Conservation (phyloP, 2,113 vertebrate genomes). For the Podiceps cristatus region DNA sequence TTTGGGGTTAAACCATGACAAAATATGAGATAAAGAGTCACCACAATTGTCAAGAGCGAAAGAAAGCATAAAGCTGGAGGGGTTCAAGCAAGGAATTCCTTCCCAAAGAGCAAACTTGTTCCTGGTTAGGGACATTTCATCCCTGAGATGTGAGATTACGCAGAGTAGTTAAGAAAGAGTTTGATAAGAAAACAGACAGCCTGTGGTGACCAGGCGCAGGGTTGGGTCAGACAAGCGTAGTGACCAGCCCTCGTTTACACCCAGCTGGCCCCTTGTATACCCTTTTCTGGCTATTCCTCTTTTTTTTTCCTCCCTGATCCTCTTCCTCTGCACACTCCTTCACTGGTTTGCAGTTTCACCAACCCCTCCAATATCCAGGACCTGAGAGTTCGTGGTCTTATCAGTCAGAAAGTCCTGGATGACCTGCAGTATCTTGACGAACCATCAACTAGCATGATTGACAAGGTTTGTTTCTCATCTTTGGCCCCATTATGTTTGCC, state of each 20-base stretch:
- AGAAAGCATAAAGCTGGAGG: neutral
- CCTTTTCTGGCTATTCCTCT: neutral
- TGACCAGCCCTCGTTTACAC: neutral
- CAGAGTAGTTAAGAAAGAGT: neutral
- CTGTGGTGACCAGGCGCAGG: fast-evolving
- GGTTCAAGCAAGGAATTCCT: neutral
- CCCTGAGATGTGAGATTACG: neutral
- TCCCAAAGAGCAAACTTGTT: neutral
- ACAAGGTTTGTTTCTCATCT: neutral
- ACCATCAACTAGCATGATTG: neutral
- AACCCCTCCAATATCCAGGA: neutral
- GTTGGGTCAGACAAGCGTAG: no score
- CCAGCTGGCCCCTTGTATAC: neutral
- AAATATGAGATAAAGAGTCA: neutral
- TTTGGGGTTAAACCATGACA: no score
- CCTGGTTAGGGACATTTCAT: neutral
- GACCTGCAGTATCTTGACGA: neutral
- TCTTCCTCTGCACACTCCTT: neutral
- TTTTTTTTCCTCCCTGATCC: neutral
- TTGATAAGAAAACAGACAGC: neutral
- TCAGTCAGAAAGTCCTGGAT: neutral
- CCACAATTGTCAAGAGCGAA: neutral
- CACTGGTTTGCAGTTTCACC: neutral
- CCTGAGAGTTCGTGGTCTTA: neutral
- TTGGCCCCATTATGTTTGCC: neutral